These are phyloP conservation scores for Macquaria australasica DNA, from an alignment of 2,113 vertebrate species.

Conservation along the genomic window DNA sequence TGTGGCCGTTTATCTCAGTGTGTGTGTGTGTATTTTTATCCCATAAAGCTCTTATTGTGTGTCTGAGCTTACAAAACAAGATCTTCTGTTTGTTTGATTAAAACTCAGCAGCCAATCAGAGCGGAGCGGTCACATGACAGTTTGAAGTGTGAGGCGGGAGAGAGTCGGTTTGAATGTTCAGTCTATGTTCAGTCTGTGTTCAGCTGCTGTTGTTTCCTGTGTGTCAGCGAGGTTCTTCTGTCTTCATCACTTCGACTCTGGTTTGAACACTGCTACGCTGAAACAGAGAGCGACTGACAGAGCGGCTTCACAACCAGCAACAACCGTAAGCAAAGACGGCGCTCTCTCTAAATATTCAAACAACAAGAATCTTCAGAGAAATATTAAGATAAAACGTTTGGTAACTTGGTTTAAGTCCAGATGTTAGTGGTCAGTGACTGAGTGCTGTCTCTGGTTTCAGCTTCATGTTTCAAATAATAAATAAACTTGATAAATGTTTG, in stretches of 20 bases:
- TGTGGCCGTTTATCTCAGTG: background rate
- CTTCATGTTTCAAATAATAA: too few relatives aligned
- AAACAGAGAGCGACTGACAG: slow-evolving; percentile 89
- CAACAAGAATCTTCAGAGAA: too few relatives aligned
- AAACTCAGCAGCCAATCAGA: slow-evolving; percentile 47
- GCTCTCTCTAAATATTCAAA: background rate
- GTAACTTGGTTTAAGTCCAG: too few relatives aligned
- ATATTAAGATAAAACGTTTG: too few relatives aligned
- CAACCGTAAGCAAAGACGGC: slow-evolving; percentile 36
- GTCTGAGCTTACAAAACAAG: background rate
- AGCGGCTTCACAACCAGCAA: slow-evolving; percentile 23
- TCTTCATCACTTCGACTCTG: slow-evolving; percentile 89
- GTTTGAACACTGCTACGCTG: slow-evolving; percentile 81
- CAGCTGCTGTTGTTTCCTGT: background rate
- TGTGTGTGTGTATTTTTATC: slow-evolving; percentile 1
- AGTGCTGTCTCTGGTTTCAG: too few relatives aligned
- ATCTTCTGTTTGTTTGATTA: background rate
- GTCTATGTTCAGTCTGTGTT: background rate
- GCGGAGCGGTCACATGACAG: slow-evolving; percentile 26
- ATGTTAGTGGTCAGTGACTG: too few relatives aligned
- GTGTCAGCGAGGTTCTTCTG: slow-evolving; percentile 94
- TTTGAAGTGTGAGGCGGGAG: slow-evolving; percentile 33
- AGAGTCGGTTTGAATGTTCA: background rate
- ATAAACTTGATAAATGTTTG: too few relatives aligned
- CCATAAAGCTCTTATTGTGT: slow-evolving; percentile 39